Conservation (phyloP, 1,140 invertebrate species). For the Choristoneura fumiferana region DNA sequence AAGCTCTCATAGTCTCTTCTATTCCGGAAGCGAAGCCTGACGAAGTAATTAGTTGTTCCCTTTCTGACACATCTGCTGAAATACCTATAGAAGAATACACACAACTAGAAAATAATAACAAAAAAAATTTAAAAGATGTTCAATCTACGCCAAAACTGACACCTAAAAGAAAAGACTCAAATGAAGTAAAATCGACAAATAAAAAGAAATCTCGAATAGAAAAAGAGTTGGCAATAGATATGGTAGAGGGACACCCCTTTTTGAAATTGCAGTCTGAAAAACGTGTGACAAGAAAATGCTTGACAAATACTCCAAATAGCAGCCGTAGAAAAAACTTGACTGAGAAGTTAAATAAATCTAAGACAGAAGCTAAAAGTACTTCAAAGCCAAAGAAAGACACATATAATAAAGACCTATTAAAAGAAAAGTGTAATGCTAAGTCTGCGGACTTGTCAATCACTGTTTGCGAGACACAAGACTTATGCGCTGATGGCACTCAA, state of each 20-base stretch:
- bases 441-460: conserved; percentile 14
- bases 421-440: conserved; percentile 24
- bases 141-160: conserved; percentile 6
- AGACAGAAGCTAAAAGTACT: conserved; percentile 31
- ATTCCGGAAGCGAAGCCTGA: not conserved
- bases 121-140: not conserved
- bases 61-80: not conserved
- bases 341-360: conserved; percentile 44
- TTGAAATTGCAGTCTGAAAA: conserved; percentile 48
- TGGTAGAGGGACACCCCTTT: conserved; percentile 70
- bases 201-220: conserved; percentile 66
- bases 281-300: conserved; percentile 48
- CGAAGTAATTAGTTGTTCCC: not conserved
- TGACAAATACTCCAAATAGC: conserved; percentile 29
- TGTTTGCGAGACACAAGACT: conserved; percentile 22
- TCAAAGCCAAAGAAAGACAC: conserved; percentile 31
- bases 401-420: conserved; percentile 32
- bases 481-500: conserved; percentile 21
- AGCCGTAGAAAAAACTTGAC: conserved; percentile 39
- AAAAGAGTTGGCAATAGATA: conserved; percentile 69
- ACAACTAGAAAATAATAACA: not conserved
- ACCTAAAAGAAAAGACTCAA: conserved; percentile 7
- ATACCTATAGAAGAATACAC: conserved; percentile 2
- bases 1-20: no score
- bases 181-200: conserved; percentile 26